Evolutionary conservation across 2,797 vertebrate species (phyloP).

Genomic region (Peromyscus eremicus): DNA sequence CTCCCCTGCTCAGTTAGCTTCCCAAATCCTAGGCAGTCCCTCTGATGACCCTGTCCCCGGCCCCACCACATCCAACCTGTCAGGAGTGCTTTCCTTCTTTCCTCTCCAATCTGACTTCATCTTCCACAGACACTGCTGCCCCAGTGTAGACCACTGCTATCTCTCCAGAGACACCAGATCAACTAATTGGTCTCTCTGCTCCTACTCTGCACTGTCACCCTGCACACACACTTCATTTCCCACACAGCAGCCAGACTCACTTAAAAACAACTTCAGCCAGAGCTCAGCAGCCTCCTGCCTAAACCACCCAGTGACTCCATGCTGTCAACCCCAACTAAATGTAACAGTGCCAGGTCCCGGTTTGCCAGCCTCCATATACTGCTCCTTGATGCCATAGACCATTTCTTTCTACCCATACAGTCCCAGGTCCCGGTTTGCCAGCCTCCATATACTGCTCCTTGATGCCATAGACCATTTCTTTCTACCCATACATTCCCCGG

Average conservation of each 20-base stretch:
- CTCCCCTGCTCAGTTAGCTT: neutral
- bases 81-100: neutral
- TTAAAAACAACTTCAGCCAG: neutral
- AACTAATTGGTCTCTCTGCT: neutral
- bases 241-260: neutral
- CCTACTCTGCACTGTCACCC: neutral
- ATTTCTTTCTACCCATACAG: too few species aligned
- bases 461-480: neutral
- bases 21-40: neutral
- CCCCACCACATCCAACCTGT: rapidly evolving
- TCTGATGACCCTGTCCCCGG: neutral
- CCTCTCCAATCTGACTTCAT: neutral
- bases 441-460: neutral
- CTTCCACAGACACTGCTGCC: neutral
- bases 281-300: neutral
- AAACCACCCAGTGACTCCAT: neutral
- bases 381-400: neutral
- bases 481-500: neutral
- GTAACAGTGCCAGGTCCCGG: neutral
- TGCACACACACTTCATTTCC: neutral
- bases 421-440: neutral
- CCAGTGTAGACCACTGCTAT: rapidly evolving
- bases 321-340: neutral
- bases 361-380: too few species aligned
- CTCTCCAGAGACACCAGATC: neutral